A percentile compares a stretch with the other conserved stretches of the same genome.
Conservation (phyloP, 2,797 vertebrate genomes). For the Atherinosoma microstoma region DNA sequence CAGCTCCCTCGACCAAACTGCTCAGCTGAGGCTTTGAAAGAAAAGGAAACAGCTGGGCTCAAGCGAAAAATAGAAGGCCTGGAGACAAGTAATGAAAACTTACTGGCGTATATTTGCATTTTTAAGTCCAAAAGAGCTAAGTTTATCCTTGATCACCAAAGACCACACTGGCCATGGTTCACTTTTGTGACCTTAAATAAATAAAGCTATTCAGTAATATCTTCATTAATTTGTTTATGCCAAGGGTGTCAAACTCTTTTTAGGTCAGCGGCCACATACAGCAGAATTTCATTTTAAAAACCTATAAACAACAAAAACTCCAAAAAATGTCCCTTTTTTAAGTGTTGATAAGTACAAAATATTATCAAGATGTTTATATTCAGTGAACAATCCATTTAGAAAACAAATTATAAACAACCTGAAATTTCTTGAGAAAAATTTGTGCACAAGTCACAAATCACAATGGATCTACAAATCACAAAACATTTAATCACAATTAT, state of each 20-base stretch:
- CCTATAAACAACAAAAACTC: not conserved
- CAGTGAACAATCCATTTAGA: not conserved
- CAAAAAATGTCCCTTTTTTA: not conserved
- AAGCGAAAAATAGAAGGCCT: constrained; percentile 91
- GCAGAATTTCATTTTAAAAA: not conserved
- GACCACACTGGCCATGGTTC: not conserved
- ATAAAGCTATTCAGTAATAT: constrained; percentile 13
- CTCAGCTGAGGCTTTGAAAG: constrained; percentile 89
- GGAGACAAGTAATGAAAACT: constrained; percentile 87
- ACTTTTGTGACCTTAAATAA: not conserved
- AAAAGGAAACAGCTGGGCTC: constrained; percentile 88
- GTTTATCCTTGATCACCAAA: constrained; percentile 4
- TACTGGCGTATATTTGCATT: not conserved
- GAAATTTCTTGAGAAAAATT: not conserved
- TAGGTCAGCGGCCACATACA: not conserved
- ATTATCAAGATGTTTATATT: not conserved
- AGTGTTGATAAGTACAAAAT: not conserved
- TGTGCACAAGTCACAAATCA: no score
- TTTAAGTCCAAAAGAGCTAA: not conserved
- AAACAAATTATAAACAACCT: not conserved
- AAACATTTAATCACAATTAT: no score
- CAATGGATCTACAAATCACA: no score
- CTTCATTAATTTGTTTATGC: not conserved
- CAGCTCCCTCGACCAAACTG: constrained; percentile 92
- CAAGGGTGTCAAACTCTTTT: not conserved